These are phyloP conservation scores for Synanthedon andrenaeformis DNA, from an alignment of 2,888 invertebrate species.

Conservation along the genomic window DNA sequence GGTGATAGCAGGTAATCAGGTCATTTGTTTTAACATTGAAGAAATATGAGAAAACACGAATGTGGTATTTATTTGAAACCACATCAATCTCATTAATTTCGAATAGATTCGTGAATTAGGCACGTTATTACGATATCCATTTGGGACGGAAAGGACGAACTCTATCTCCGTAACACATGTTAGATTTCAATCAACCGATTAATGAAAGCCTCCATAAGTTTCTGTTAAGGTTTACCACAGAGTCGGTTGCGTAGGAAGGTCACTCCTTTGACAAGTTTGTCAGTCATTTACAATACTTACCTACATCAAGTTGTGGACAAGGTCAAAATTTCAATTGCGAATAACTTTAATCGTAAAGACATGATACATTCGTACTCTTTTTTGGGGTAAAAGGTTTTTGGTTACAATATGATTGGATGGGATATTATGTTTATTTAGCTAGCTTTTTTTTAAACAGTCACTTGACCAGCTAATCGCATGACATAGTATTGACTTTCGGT, in stretches of 20 bases:
- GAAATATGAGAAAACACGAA: no score
- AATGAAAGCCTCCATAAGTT: constrained; percentile 17
- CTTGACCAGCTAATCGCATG: no score
- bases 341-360: no score
- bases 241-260: not conserved
- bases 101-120: constrained; percentile 36
- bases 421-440: no score
- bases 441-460: no score
- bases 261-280: constrained; percentile 4
- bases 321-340: no score
- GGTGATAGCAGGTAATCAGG: no score
- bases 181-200: constrained; percentile 43
- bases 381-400: no score
- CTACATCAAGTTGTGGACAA: not conserved
- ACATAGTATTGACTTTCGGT: no score
- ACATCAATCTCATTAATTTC: constrained; percentile 35
- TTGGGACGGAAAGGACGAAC: constrained; percentile 41
- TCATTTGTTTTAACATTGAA: no score
- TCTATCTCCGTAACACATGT: constrained; percentile 39
- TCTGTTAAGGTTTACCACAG: constrained; percentile 11
- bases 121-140: constrained; percentile 31
- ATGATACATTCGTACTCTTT: no score
- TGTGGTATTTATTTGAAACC: constrained; percentile 11
- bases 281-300: constrained; percentile 1
- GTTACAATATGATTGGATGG: no score